Evolutionary conservation across 2,888 invertebrate species (phyloP).

Genomic region (Meandrusa payeni): DNA sequence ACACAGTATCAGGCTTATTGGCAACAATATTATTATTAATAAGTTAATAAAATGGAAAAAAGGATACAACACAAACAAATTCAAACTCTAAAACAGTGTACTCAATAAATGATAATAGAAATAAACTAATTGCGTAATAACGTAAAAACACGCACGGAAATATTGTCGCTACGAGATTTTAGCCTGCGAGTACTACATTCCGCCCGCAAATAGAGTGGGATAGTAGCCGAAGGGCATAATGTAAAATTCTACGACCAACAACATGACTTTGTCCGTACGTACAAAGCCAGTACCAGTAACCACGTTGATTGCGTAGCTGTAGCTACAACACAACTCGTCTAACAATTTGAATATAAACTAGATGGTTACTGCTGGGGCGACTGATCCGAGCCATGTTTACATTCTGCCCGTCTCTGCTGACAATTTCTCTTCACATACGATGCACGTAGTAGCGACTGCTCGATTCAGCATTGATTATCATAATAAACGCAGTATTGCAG

Average conservation of each 20-base stretch:
- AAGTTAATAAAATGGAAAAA: too few species aligned
- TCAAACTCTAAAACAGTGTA: too few species aligned
- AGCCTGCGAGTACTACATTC: slow-evolving; percentile 17
- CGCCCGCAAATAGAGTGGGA: slow-evolving; percentile 25
- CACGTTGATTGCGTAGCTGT: slow-evolving; percentile 27
- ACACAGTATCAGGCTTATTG: too few species aligned
- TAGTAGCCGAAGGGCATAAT: slow-evolving; percentile 18
- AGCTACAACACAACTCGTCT: slow-evolving; percentile 26
- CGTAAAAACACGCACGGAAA: background rate
- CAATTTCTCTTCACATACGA: slow-evolving; percentile 22
- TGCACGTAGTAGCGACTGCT: slow-evolving; percentile 1
- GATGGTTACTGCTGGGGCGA: slow-evolving; percentile 35
- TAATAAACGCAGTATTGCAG: background rate
- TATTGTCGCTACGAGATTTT: background rate
- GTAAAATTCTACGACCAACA: slow-evolving; percentile 22
- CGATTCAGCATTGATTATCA: slow-evolving; percentile 18
- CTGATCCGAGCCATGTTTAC: slow-evolving; percentile 36
- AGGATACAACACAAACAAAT: too few species aligned
- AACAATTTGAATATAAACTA: slow-evolving; percentile 63
- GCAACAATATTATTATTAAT: too few species aligned
- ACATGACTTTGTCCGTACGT: slow-evolving; percentile 22
- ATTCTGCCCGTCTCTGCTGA: slow-evolving; percentile 28
- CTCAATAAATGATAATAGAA: too few species aligned
- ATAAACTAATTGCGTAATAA: too few species aligned
- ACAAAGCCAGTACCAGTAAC: slow-evolving; percentile 21